Base-by-base conservation (phyloP, 2,888 invertebrate species). In the Fragum sueziense region DNA sequence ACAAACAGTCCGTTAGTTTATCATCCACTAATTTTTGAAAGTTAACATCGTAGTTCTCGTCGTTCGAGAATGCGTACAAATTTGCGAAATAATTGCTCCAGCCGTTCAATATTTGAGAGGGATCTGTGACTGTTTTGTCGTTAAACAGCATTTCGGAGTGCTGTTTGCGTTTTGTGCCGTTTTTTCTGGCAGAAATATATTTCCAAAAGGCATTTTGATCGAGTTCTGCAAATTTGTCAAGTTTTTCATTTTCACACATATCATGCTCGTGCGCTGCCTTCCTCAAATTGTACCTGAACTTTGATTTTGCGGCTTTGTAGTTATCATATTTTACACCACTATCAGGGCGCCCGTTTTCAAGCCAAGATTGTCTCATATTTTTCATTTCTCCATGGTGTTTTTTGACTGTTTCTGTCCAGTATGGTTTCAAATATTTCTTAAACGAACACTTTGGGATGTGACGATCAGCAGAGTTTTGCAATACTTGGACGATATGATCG, bases 61-160 rank as follows among this genome's bases (percentile, higher is more conserved):
- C n/a, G n/a, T 52, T 9, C 17, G 52, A 70, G 22, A 31, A n/a
- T 2, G 27, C 7, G 54, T 70, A 54, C 7, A 70, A 25, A 17
- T 54, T 33, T 6, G 70, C 14, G n/a, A 70, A 70, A 14, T 70
- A 70, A 2, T 11, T 29, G 9, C 27, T 11, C 70, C 71, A 71
- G 27, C 61, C 71, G 9, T 37, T 22, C 2, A 71, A 3, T 33
- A 59, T 71, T 34, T 61, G 6, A 4, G 11, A 33, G 22, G 71
- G 57, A n/a, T 33, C 29, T 37, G 31, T 2, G 7, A 17, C 20
- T 7, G 14, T 33, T 71, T 57, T 25, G 17, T 29, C 20, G 33
- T 71, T 54, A n/a, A 71, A 71, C 2, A 22, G 2, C 47, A 59
- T 57, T 59, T 71, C 71, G 6, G 7, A 11, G 31, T 27, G n/a